Conservation (phyloP, 2,888 invertebrate species). For the Adelphocoris suturalis region DNA sequence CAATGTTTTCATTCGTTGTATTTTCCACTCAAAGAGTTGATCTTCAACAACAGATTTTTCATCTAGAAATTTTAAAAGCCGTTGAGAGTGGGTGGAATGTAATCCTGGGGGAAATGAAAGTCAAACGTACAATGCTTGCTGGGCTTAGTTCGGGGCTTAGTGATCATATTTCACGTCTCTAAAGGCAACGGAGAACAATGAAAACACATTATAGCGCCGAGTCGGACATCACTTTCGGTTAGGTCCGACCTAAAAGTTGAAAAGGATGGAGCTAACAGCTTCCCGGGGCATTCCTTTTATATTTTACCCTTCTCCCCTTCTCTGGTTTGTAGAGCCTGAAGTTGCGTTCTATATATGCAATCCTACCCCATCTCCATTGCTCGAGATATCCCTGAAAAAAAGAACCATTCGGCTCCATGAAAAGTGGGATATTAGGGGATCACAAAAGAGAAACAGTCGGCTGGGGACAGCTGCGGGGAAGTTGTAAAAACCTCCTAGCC, state of each 20-base stretch:
- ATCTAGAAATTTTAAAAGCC: constrained; percentile 10
- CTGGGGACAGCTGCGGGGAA: constrained; percentile 61
- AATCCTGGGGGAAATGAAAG: constrained; percentile 30
- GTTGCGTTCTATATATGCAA: constrained; percentile 26
- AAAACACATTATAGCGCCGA: constrained; percentile 42
- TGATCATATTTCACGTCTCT: constrained; percentile 52
- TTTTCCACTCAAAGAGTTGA: not conserved
- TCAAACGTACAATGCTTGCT: constrained; percentile 41
- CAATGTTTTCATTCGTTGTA: not conserved
- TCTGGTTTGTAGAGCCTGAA: not conserved
- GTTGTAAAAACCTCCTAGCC: constrained; percentile 45
- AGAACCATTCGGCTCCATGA: not conserved
- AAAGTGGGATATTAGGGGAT: constrained; percentile 44
- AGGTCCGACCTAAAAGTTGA: constrained; percentile 56
- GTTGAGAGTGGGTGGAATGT: constrained; percentile 10
- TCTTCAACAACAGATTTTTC: not conserved
- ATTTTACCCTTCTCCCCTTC: constrained; percentile 2
- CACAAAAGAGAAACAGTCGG: constrained; percentile 66
- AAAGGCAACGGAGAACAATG: constrained; percentile 51
- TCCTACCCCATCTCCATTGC: constrained; percentile 24
- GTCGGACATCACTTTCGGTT: constrained; percentile 54
- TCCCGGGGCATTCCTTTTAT: constrained; percentile 33
- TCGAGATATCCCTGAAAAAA: not conserved
- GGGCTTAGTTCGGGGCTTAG: constrained; percentile 35
- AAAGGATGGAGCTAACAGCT: constrained; percentile 53